Conservation (phyloP, 2,113 vertebrate species). For the Ctenomys sociabilis region DNA sequence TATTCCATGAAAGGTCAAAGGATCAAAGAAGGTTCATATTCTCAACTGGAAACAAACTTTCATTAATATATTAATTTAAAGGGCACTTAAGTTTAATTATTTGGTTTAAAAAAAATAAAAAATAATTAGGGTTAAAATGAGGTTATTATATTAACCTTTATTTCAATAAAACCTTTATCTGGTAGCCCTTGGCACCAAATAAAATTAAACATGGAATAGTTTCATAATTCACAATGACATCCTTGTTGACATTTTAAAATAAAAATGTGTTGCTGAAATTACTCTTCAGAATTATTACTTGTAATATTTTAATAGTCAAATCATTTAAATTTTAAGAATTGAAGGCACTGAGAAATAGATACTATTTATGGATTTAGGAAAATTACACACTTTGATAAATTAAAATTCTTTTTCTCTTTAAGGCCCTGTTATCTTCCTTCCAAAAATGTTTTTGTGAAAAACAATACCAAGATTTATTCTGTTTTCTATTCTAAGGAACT, state of each 20-base stretch:
- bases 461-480: slow-evolving; percentile 62
- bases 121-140: slow-evolving; percentile 80
- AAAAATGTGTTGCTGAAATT: slow-evolving; percentile 74
- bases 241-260: slow-evolving; percentile 74
- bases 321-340: slow-evolving; percentile 72
- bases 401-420: slow-evolving; percentile 63
- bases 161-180: slow-evolving; percentile 76
- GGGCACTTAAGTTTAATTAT: slow-evolving; percentile 84
- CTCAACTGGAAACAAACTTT: slow-evolving; percentile 88
- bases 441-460: slow-evolving; percentile 71
- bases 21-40: slow-evolving; percentile 87
- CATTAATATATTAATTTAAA: slow-evolving; percentile 85
- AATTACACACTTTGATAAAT: slow-evolving; percentile 69
- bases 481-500: slow-evolving; percentile 32
- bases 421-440: slow-evolving; percentile 49
- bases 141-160: slow-evolving; percentile 74
- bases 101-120: slow-evolving; percentile 72
- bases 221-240: slow-evolving; percentile 70
- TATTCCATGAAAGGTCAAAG: slow-evolving; percentile 85
- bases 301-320: slow-evolving; percentile 79
- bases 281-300: slow-evolving; percentile 79
- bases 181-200: slow-evolving; percentile 60
- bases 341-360: slow-evolving; percentile 67
- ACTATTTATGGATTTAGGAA: slow-evolving; percentile 69
- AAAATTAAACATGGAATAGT: slow-evolving; percentile 74